Percentiles rank a stretch among this genome's conserved stretches.
Evolutionary conservation across 2,888 invertebrate genomes (phyloP).

Genomic region (Dusona sp.): DNA sequence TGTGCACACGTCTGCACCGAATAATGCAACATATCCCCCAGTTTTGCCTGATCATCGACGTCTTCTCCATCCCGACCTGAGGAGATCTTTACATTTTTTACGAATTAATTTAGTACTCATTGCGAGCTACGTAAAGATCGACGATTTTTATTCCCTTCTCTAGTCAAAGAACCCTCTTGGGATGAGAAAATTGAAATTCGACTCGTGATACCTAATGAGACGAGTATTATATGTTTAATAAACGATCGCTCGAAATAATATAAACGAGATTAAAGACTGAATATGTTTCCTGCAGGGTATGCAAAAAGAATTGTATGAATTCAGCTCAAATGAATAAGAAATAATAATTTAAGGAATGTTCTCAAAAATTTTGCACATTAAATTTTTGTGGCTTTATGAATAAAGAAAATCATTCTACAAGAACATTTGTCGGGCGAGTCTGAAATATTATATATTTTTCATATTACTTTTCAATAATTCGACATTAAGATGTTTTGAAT

Average conservation of each 20-base stretch:
- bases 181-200: neutral
- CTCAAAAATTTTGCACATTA: neutral
- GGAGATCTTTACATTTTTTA: constrained; percentile 1
- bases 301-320: neutral
- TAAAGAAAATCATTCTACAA: neutral
- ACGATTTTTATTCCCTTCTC: neutral
- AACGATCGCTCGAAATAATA: no score
- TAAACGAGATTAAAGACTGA: no score
- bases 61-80: neutral
- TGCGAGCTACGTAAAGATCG: no score
- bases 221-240: neutral
- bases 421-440: neutral
- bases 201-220: neutral
- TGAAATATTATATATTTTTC: neutral
- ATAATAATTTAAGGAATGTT: neutral
- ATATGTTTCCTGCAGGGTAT: neutral
- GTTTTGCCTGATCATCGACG: constrained; percentile 36
- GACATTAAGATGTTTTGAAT: neutral
- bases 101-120: constrained; percentile 1
- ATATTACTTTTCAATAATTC: neutral
- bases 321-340: neutral
- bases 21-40: constrained; percentile 41
- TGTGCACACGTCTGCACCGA: constrained; percentile 35
- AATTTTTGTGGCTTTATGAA: neutral
- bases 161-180: neutral